Evolutionary conservation across 2,888 invertebrate species (phyloP), one percentile per base, ranked within the genome.

Genomic region (Xanthorhoe designata): DNA sequence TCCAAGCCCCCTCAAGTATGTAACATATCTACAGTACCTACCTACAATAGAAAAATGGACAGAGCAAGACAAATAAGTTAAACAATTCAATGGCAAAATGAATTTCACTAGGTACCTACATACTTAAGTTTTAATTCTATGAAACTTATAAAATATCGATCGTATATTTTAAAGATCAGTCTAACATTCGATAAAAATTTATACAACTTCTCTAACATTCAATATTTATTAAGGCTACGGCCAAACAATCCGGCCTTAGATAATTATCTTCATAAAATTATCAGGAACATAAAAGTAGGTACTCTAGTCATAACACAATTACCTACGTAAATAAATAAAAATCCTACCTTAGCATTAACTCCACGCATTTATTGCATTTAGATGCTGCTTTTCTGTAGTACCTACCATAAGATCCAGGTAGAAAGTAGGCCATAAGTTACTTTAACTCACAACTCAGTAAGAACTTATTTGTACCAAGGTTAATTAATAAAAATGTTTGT

Each of bases 151-250:
- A 80, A 81, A 78, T 81, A 84, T 79, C 79, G 87, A 88, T 90
- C 88, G 85, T 90, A 89, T 87, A 89, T 86, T 87, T 91, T 89
- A 89, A 90, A 92, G 87, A 91, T 92, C 92, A 92, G 93, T 92
- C 92, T 92, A 92, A 92, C 90, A 89, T 92, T 92, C 92, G 92
- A 88, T 92, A 90, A 90, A 87, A 81, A 71, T 85, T 87, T 85
- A 76, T 78, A 84, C 83, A 83, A 82, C 76, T 76, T 83, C 79
- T 78, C 74, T 78, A 79, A 78, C 77, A 71, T 74, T 69, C 70
- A 75, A 70, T 68, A 77, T 74, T 79, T 69, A 73, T 80, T 90
- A 90, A 90, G 90, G 90, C 91, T 88, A 87, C 75, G 84, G 81
- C 79, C 80, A 67, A 62, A 67, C 64, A 72, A 71, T 66, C 71